Conservation (phyloP, 2,797 vertebrate species). For the Dendrocincla tyrannina region DNA sequence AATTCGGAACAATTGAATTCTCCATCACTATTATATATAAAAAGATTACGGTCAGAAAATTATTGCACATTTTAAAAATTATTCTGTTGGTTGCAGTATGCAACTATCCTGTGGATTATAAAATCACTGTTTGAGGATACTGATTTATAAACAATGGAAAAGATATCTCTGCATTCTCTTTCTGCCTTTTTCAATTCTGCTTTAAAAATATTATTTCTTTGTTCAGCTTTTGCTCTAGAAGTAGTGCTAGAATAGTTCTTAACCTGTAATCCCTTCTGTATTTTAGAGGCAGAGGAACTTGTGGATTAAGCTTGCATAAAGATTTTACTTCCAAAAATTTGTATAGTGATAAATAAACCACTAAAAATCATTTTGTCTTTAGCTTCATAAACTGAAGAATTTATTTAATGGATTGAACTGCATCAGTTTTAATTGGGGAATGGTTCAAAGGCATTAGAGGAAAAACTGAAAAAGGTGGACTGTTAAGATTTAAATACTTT, state of each 20-base stretch:
- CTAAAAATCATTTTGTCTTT: neutral
- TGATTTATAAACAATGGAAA: neutral
- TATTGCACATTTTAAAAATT: neutral
- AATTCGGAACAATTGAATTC: neutral
- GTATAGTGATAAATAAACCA: neutral
- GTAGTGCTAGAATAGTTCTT: neutral
- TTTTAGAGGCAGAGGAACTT: neutral
- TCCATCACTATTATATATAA: neutral
- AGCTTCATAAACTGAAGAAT: neutral
- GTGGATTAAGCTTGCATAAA: neutral
- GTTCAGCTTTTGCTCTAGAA: neutral
- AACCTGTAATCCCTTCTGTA: neutral
- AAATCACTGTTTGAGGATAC: neutral
- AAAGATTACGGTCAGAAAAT: neutral
- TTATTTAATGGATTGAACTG: neutral
- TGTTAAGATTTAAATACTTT: neutral
- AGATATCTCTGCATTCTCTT: neutral
- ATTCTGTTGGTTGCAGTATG: neutral
- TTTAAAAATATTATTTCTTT: neutral
- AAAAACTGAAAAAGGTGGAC: neutral
- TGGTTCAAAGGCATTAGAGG: neutral
- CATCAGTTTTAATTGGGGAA: neutral
- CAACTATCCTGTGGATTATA: neutral
- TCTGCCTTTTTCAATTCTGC: neutral
- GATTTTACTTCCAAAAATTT: neutral